Evolutionary conservation across 2,113 vertebrate genomes (phyloP), one percentile per base, ranked within the genome.

Genomic region (Tautogolabrus adspersus): DNA sequence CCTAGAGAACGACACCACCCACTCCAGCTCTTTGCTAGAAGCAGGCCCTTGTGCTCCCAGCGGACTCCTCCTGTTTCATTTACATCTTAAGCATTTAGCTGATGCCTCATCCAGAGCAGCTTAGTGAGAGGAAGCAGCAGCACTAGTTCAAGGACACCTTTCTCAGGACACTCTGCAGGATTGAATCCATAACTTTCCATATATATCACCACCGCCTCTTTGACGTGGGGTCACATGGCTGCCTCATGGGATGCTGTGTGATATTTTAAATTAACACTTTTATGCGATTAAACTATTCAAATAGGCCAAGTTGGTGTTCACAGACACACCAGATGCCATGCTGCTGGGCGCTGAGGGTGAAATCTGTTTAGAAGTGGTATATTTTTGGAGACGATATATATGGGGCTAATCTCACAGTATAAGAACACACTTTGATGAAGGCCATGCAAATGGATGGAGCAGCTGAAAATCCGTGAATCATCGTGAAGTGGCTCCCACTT

Each of bases 1-100:
- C 81, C 63, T 76, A 64, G 37, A 55, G 71, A 62, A 67, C 40
- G 38, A 12, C 68, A 19, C 61, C 81, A 44, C 12, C 60, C 75
- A 77, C 62, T 75, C 40, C 38, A n/a, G 46, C 42, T 66, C 79
- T 30, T 30, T n/a, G 46, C 54, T 60, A 74, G 62, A 75, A 87
- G 86, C 78, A 55, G 79, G 54, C 76, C 77, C 84, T 87, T 87
- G 84, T 89, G 80, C 79, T 89, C 86, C 67, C 70, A 76, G 87
- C 77, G 70, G 69, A 22, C 73, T 66, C 66, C 77, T 79, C 85
- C 75, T 42, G 56, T 75, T 82, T 74, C 69, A 75, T 82, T 84
- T 82, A 71, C 78, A 82, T 81, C 77, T 60, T 38, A 44, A 66
- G 69, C 54, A 30, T 77, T 77, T 19, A 64, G 72, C 54, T 9